These are phyloP conservation scores for Oreochromis tanganicae DNA, from an alignment of 2,113 vertebrate genomes.

Conservation along the genomic window DNA sequence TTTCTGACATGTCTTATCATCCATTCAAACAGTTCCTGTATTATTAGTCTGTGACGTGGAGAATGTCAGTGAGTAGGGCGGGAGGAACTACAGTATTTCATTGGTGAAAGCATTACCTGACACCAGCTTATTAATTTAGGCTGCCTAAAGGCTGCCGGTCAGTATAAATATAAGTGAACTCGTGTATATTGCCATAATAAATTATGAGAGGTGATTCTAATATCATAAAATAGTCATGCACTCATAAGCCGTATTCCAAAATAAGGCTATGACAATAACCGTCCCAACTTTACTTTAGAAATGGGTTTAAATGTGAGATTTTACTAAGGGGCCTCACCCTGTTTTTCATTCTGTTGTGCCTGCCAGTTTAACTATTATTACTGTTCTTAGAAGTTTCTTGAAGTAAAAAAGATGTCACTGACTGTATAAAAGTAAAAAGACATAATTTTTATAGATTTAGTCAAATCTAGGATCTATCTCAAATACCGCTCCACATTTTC, in stretches of 20 bases:
- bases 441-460: not conserved
- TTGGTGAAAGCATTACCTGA: not conserved
- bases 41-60: conserved; percentile 50
- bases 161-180: not conserved
- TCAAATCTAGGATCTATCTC: not conserved
- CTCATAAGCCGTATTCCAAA: not conserved
- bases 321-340: not conserved
- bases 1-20: not conserved
- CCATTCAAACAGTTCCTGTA: conserved; percentile 38
- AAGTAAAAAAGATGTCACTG: accelerated
- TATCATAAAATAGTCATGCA: accelerated
- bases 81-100: not conserved
- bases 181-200: not conserved
- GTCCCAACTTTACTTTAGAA: not conserved
- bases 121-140: not conserved
- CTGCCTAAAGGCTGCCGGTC: not conserved
- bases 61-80: not conserved
- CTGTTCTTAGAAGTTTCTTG: not conserved
- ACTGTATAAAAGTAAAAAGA: not conserved
- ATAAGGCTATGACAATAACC: not conserved
- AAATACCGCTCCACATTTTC: not conserved
- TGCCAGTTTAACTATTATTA: not conserved
- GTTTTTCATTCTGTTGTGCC: not conserved
- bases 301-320: not conserved
- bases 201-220: not conserved